A percentile compares a stretch with the other conserved stretches of the same genome.
Conservation (phyloP, 1,140 invertebrate species). For the Rhyzopertha dominica region DNA sequence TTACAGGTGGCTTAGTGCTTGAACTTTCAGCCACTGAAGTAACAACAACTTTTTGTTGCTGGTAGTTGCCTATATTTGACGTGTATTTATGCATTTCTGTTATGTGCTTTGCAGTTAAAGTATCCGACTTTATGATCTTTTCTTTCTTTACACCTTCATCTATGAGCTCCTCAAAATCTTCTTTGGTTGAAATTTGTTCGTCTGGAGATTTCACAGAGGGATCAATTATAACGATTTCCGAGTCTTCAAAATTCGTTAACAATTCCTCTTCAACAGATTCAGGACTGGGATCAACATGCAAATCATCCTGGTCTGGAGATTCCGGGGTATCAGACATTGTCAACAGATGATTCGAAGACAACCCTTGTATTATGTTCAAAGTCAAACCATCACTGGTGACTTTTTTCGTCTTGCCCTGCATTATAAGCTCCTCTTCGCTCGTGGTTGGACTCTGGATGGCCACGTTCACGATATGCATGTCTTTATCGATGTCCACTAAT, state of each 20-base stretch:
- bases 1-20: slow-evolving; percentile 8
- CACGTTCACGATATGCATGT: slow-evolving; percentile 33
- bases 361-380: slow-evolving; percentile 29
- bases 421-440: slow-evolving; percentile 41
- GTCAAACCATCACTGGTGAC: slow-evolving; percentile 15
- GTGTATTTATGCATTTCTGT: slow-evolving; percentile 40
- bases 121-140: slow-evolving; percentile 39
- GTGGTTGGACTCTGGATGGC: slow-evolving; percentile 42
- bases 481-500: slow-evolving; percentile 37
- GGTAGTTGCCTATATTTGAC: too few species aligned
- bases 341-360: slow-evolving; percentile 41
- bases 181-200: slow-evolving; percentile 57
- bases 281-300: slow-evolving; percentile 47
- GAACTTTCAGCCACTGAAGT: too few species aligned
- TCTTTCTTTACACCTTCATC: slow-evolving; percentile 53
- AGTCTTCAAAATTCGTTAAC: slow-evolving; percentile 51
- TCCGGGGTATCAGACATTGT: slow-evolving; percentile 49
- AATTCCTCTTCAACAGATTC: slow-evolving; percentile 46
- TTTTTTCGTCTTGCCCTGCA: slow-evolving; percentile 37
- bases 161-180: slow-evolving; percentile 57
- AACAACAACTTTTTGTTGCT: too few species aligned
- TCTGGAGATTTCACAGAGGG: slow-evolving; percentile 55
- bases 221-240: slow-evolving; percentile 59
- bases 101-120: slow-evolving; percentile 31
- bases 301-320: slow-evolving; percentile 52